Percentiles rank a stretch among this genome's conserved stretches.
These are phyloP conservation scores for Drosophila differens DNA, from an alignment of 2,888 invertebrate genomes.

Conservation along the genomic window DNA sequence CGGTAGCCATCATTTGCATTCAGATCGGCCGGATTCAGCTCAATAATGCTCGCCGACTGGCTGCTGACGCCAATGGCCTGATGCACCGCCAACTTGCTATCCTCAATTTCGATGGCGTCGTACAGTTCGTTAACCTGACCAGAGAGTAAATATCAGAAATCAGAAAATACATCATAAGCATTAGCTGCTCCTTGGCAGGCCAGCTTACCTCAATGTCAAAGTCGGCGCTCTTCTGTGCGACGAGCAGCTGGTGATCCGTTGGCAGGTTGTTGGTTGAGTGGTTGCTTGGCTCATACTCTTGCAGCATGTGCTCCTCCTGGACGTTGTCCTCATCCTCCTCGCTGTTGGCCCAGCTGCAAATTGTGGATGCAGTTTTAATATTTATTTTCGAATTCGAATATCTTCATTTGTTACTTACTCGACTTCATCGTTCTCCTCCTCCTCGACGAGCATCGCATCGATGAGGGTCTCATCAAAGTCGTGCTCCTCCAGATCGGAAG, in stretches of 20 bases:
- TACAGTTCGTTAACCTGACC: constrained; percentile 89
- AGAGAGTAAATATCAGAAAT: neutral
- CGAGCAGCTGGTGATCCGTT: constrained; percentile 54
- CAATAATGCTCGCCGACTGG: constrained; percentile 85
- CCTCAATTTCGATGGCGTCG: constrained; percentile 90
- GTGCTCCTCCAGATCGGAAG: constrained; percentile 87
- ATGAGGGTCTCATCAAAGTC: constrained; percentile 87
- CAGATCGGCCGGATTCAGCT: constrained; percentile 87
- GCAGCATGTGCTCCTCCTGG: constrained; percentile 51
- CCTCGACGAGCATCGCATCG: constrained; percentile 85
- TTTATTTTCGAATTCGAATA: neutral
- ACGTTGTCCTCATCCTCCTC: constrained; percentile 64
- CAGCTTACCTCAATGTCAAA: constrained; percentile 87
- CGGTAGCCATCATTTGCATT: constrained; percentile 86
- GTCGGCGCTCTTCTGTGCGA: constrained; percentile 85
- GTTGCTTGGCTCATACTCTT: constrained; percentile 41
- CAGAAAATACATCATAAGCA: neutral
- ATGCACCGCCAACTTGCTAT: constrained; percentile 85
- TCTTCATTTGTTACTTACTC: constrained; percentile 67
- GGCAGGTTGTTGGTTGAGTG: constrained; percentile 50
- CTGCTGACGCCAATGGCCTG: constrained; percentile 77
- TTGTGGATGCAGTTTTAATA: neutral
- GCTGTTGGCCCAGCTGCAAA: constrained; percentile 46
- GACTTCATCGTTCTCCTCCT: constrained; percentile 85
- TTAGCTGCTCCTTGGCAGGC: neutral